Evolutionary conservation across 1,140 invertebrate genomes (phyloP).

Genomic region (Cephus cinctus): DNA sequence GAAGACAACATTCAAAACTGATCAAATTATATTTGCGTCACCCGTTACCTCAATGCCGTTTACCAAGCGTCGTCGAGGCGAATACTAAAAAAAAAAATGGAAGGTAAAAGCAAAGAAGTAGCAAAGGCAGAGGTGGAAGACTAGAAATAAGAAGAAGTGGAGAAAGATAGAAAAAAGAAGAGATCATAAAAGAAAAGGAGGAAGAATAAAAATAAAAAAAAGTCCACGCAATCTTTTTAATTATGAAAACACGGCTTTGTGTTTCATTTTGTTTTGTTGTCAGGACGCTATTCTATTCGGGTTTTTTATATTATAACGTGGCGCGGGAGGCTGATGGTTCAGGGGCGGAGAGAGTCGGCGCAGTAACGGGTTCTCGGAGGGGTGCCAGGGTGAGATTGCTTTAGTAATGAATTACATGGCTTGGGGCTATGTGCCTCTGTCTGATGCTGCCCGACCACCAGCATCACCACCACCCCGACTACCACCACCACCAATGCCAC

Average conservation of each 20-base stretch:
- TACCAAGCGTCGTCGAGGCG: too few species aligned
- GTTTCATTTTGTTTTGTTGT: conserved; percentile 53
- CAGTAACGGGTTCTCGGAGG: conserved; percentile 10
- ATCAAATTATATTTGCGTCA: too few species aligned
- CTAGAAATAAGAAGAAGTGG: neutral
- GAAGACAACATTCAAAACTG: too few species aligned
- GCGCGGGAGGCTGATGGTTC: conserved; percentile 34
- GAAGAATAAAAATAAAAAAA: conserved; percentile 18
- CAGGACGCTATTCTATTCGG: conserved; percentile 47
- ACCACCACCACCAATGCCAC: conserved; percentile 18
- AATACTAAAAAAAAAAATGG: too few species aligned
- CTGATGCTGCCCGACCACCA: conserved; percentile 38
- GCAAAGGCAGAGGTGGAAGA: neutral
- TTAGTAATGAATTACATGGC: conserved; percentile 60
- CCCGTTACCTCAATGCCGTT: too few species aligned
- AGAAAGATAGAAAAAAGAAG: conserved; percentile 1
- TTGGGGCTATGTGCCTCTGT: conserved; percentile 54
- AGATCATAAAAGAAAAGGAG: conserved; percentile 6
- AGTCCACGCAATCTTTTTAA: conserved; percentile 50
- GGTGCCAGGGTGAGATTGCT: conserved; percentile 54
- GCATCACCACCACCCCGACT: conserved; percentile 26
- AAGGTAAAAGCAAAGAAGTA: conserved; percentile 7
- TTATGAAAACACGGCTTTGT: conserved; percentile 51
- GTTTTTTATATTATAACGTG: conserved; percentile 51
- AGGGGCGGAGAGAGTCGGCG: conserved; percentile 23